A percentile compares a stretch with the other conserved stretches of the same genome.
These are phyloP conservation scores for Agonum fuliginosum DNA, from an alignment of 2,888 invertebrate genomes.

Conservation along the genomic window DNA sequence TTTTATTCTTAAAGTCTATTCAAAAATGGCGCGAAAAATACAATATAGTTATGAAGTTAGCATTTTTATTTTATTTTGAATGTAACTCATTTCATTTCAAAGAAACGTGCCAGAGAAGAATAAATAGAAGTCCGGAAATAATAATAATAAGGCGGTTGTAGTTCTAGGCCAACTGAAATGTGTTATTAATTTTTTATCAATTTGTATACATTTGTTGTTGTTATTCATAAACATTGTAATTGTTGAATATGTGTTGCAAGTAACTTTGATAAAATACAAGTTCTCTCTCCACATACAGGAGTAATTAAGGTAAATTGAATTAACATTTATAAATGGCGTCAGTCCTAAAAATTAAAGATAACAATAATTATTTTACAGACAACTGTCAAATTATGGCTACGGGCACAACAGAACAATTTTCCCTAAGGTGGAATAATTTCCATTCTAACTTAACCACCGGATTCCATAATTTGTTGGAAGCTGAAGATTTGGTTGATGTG, in stretches of 20 bases:
- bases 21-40: slow-evolving; percentile 5
- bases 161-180: slow-evolving; percentile 32
- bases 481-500: slow-evolving; percentile 85
- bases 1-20: slow-evolving; percentile 1
- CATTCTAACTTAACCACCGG: slow-evolving; percentile 84
- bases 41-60: slow-evolving; percentile 11
- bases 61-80: neutral
- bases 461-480: slow-evolving; percentile 82
- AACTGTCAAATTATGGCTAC: slow-evolving; percentile 65
- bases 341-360: slow-evolving; percentile 32
- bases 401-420: slow-evolving; percentile 80
- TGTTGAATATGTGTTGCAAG: neutral
- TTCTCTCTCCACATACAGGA: neutral
- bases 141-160: slow-evolving; percentile 47
- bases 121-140: slow-evolving; percentile 45
- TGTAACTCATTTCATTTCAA: slow-evolving; percentile 17
- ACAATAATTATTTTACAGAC: slow-evolving; percentile 33
- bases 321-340: slow-evolving; percentile 60
- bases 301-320: slow-evolving; percentile 19
- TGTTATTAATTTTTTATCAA: slow-evolving; percentile 34
- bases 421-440: slow-evolving; percentile 87
- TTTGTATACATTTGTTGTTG: slow-evolving; percentile 9
- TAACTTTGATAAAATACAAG: neutral
- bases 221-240: slow-evolving; percentile 1
- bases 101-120: slow-evolving; percentile 27